phyloP scores from a whole-genome alignment of 2,888 invertebrate genomes.

The Patella depressa region DNA sequence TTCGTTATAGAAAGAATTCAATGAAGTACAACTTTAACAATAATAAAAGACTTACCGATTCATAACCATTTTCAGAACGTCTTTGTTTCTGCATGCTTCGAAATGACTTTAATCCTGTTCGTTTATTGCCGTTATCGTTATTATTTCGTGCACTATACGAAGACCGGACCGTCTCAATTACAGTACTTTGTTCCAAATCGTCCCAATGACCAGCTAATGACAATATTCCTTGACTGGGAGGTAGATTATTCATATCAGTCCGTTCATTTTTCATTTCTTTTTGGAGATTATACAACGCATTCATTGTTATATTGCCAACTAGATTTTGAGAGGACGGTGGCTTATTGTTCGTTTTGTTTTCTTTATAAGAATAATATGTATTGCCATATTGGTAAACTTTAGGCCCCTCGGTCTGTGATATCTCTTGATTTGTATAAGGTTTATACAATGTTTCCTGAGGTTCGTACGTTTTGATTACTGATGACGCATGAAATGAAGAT shows the following conservation, averaged over 20 bases:
- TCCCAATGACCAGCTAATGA: too few species aligned
- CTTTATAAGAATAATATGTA: neutral
- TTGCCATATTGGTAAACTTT: neutral
- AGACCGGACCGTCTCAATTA: too few species aligned
- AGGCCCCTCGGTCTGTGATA: neutral
- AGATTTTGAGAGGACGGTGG: neutral
- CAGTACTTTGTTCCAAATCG: too few species aligned
- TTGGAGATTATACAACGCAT: neutral
- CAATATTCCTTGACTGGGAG: too few species aligned
- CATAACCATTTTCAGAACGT: neutral
- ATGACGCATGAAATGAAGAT: neutral
- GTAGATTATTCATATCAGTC: neutral
- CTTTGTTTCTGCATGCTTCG: slow-evolving; percentile 4
- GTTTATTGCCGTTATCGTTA: neutral
- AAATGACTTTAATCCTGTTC: neutral
- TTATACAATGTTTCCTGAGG: too few species aligned
- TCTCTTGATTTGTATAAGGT: neutral
- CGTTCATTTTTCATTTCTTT: neutral
- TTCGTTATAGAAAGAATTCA: too few species aligned
- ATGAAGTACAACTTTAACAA: too few species aligned
- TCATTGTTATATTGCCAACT: neutral
- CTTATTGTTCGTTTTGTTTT: neutral
- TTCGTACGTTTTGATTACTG: too few species aligned
- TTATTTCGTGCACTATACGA: too few species aligned
- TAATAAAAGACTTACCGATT: neutral